These are phyloP conservation scores for Marasmarcha lunaedactyla DNA, from an alignment of 2,888 invertebrate species.

Conservation along the genomic window DNA sequence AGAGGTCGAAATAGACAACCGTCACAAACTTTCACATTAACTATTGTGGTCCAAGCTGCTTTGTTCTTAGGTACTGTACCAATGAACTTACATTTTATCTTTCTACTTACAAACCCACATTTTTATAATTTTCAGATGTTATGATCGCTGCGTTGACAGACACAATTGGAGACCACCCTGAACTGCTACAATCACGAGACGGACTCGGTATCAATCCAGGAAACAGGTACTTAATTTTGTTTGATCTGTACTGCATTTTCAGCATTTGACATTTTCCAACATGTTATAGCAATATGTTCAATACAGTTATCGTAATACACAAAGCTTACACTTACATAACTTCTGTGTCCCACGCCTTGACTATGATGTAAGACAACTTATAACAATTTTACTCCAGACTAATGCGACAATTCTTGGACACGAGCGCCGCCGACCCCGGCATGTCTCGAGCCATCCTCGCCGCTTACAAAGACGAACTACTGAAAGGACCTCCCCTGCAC, in stretches of 20 bases:
- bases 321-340: too few species aligned
- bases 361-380: too few species aligned
- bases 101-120: too few species aligned
- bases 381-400: slow-evolving; percentile 32
- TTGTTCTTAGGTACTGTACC: too few species aligned
- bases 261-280: too few species aligned
- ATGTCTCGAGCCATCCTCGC: slow-evolving; percentile 56
- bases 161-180: slow-evolving; percentile 79
- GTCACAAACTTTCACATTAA: too few species aligned
- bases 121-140: slow-evolving; percentile 72
- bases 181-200: slow-evolving; percentile 70
- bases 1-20: too few species aligned
- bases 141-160: slow-evolving; percentile 80
- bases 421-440: slow-evolving; percentile 54
- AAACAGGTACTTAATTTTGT: slow-evolving; percentile 37
- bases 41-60: too few species aligned
- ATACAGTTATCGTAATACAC: too few species aligned
- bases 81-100: too few species aligned
- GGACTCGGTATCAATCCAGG: slow-evolving; percentile 49
- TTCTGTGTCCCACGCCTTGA: too few species aligned
- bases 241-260: background rate
- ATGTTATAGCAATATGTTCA: too few species aligned
- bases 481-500: slow-evolving; percentile 47
- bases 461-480: slow-evolving; percentile 61
- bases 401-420: slow-evolving; percentile 63